Conservation (phyloP, 2,113 vertebrate genomes). For the Setophaga kirtlandii region DNA sequence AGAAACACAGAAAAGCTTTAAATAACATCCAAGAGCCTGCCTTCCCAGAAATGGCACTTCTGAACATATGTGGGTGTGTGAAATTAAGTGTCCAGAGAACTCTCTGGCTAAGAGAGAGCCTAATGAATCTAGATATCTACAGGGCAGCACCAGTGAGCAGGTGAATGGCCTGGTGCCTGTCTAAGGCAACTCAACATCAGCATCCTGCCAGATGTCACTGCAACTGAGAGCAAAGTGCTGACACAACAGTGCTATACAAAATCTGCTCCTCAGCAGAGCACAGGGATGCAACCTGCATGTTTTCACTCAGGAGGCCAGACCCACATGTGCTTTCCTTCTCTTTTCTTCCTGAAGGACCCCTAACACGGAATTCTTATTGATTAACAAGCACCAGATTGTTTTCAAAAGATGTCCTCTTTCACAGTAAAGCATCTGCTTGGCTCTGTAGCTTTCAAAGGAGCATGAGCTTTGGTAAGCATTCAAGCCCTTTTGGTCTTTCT, state of each 20-base stretch:
- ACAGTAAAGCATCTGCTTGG: constrained; percentile 48
- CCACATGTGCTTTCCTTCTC: constrained; percentile 28
- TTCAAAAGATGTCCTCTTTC: constrained; percentile 47
- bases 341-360: background rate
- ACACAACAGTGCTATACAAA: background rate
- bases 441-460: background rate
- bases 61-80: background rate
- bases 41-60: constrained; percentile 9
- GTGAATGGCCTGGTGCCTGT: background rate
- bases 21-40: background rate
- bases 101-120: background rate
- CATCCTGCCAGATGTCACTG: constrained; percentile 3
- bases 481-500: background rate
- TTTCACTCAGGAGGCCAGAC: constrained; percentile 31
- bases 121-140: background rate
- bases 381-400: constrained; percentile 65
- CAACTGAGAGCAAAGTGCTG: constrained; percentile 12
- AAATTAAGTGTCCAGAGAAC: background rate
- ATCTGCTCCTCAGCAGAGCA: background rate
- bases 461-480: background rate
- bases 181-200: background rate
- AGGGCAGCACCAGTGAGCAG: background rate
- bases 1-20: constrained; percentile 9
- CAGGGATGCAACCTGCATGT: constrained; percentile 5
- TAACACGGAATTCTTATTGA: constrained; percentile 40